Conservation (phyloP, 2,113 vertebrate species). For the Vireo altiloquus region DNA sequence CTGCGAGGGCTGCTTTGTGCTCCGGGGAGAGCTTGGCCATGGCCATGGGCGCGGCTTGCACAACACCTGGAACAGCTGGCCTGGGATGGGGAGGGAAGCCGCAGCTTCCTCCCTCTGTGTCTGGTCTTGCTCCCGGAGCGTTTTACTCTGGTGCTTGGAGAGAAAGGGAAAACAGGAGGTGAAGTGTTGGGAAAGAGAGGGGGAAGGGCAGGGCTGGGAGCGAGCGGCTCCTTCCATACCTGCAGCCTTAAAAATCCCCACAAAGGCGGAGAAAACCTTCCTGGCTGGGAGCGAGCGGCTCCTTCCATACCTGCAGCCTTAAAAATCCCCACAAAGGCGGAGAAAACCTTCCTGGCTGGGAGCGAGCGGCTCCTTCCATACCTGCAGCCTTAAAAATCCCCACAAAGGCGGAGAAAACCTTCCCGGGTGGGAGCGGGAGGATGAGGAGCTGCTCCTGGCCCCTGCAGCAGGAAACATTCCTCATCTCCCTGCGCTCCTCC, state of each 20-base stretch:
- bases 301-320: neutral
- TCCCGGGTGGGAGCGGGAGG: neutral
- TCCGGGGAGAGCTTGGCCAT: neutral
- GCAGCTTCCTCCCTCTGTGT: neutral
- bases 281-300: neutral
- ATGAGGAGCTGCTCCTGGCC: neutral
- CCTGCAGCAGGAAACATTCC: neutral
- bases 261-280: fast-evolving
- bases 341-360: neutral
- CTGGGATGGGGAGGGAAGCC: neutral
- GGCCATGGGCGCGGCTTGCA: no score
- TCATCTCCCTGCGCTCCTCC: no score
- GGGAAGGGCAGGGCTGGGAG: neutral
- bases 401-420: fast-evolving
- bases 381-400: neutral
- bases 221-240: neutral
- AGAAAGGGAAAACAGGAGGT: neutral
- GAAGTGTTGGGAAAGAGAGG: neutral
- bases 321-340: fast-evolving
- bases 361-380: neutral
- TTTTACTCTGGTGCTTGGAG: neutral
- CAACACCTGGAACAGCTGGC: neutral
- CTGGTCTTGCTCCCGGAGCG: neutral
- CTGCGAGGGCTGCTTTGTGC: neutral
- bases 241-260: neutral